Evolutionary conservation across 92 coral and sea anemone species (phyloP).

Genomic region (Epizoanthus illoricatus): DNA sequence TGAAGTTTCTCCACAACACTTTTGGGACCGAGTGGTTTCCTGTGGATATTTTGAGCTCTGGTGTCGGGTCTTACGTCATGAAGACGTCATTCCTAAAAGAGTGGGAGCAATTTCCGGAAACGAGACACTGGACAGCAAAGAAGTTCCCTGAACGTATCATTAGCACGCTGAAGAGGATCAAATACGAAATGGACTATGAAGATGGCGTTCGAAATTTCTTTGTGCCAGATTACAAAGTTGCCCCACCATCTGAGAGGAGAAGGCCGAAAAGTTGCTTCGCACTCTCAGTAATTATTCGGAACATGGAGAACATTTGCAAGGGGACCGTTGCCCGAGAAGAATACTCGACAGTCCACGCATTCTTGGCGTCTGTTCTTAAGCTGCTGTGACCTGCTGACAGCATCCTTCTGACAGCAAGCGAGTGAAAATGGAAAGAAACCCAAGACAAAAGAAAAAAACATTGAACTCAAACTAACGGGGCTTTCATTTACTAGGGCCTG

Average conservation of each 20-base stretch:
- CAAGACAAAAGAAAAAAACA: no score
- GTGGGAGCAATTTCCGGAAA: constrained; percentile 12
- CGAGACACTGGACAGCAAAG: constrained; percentile 11
- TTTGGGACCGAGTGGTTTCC: constrained; percentile 4
- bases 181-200: neutral
- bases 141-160: constrained; percentile 27
- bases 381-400: neutral
- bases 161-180: constrained; percentile 21
- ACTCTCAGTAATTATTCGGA: neutral
- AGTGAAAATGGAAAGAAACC: no score
- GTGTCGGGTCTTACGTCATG: constrained; percentile 24
- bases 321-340: neutral
- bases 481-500: no score
- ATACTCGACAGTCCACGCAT: no score
- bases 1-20: constrained; percentile 9
- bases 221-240: neutral
- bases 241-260: neutral
- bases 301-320: constrained; percentile 14
- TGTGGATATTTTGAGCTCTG: neutral
- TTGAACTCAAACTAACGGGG: no score
- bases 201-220: constrained; percentile 15
- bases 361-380: constrained; percentile 2
- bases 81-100: constrained; percentile 35
- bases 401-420: no score
- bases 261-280: neutral